Conservation (phyloP, 2,888 invertebrate species). For the Hirtodrosophila confusa region DNA sequence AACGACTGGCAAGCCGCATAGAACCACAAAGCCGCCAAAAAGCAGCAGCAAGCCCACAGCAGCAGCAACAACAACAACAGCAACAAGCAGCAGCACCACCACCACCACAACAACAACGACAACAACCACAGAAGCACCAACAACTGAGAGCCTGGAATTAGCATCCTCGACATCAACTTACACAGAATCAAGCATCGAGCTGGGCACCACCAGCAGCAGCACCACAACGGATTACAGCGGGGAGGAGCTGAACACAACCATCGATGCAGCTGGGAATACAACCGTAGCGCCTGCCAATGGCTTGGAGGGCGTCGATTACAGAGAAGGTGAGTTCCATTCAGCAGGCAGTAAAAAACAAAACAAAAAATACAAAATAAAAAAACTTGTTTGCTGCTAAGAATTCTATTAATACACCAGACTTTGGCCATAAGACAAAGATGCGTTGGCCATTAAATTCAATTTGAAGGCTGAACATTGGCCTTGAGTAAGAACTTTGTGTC, state of each 20-base stretch:
- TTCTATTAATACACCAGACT: slow-evolving; percentile 76
- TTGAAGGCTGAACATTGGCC: slow-evolving; percentile 78
- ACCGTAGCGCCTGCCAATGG: slow-evolving; percentile 69
- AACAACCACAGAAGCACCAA: slow-evolving; percentile 45
- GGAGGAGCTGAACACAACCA: slow-evolving; percentile 56
- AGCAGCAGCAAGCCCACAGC: slow-evolving; percentile 26
- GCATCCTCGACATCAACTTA: slow-evolving; percentile 55
- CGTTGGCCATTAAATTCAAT: slow-evolving; percentile 77
- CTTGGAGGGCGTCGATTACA: slow-evolving; percentile 84
- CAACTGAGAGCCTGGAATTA: slow-evolving; percentile 52
- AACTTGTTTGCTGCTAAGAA: slow-evolving; percentile 70
- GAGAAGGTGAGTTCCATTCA: slow-evolving; percentile 77
- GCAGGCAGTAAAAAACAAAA: slow-evolving; percentile 1
- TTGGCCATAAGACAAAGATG: slow-evolving; percentile 76
- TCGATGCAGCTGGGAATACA: slow-evolving; percentile 66
- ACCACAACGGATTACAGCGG: slow-evolving; percentile 63
- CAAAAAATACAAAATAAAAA: slow-evolving; percentile 25
- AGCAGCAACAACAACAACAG: slow-evolving; percentile 33
- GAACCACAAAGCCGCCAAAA: slow-evolving; percentile 48
- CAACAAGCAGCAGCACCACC: slow-evolving; percentile 50
- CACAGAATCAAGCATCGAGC: slow-evolving; percentile 48
- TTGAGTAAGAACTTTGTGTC: slow-evolving; percentile 56
- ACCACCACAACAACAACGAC: slow-evolving; percentile 33
- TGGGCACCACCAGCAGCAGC: slow-evolving; percentile 25
- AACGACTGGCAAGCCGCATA: slow-evolving; percentile 37